A percentile compares a stretch with the other conserved stretches of the same genome.
Evolutionary conservation across 2,797 vertebrate species (phyloP).

Genomic region (Channallabes apus): DNA sequence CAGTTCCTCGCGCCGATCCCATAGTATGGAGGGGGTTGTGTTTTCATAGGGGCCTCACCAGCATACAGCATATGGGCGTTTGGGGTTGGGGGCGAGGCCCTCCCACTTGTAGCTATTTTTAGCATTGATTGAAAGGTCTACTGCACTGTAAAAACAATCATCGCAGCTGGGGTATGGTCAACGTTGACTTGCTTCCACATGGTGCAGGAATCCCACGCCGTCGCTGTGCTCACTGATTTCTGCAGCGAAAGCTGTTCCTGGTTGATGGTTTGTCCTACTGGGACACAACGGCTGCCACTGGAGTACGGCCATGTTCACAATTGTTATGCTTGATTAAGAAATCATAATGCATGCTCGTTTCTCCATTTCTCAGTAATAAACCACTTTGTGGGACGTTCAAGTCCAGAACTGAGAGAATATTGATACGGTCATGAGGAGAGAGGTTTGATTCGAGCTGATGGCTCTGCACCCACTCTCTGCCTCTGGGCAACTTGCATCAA

Average conservation of each 20-base stretch:
- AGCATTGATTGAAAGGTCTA: constrained; percentile 67
- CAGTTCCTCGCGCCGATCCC: constrained; percentile 55
- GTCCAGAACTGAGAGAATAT: not conserved
- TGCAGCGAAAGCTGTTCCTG: not conserved
- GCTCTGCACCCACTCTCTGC: not conserved
- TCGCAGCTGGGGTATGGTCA: constrained; percentile 51
- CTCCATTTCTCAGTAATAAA: not conserved
- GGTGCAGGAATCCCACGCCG: not conserved
- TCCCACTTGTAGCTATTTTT: constrained; percentile 75
- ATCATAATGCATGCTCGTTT: not conserved
- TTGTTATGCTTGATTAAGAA: not conserved
- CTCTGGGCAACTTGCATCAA: not conserved
- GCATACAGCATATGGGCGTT: constrained; percentile 57
- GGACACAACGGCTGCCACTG: not conserved
- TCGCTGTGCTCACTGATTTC: not conserved
- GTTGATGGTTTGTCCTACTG: not conserved
- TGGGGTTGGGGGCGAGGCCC: constrained; percentile 52
- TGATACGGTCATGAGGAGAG: not conserved
- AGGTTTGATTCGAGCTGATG: not conserved
- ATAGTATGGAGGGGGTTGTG: constrained; percentile 56
- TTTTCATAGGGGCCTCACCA: constrained; percentile 62
- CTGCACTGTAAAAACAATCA: constrained; percentile 71
- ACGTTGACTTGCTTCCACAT: constrained; percentile 4
- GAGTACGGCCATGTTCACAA: not conserved
- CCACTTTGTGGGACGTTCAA: not conserved